Conservation (phyloP, 2,888 invertebrate species). For the Oeneis ivallda region DNA sequence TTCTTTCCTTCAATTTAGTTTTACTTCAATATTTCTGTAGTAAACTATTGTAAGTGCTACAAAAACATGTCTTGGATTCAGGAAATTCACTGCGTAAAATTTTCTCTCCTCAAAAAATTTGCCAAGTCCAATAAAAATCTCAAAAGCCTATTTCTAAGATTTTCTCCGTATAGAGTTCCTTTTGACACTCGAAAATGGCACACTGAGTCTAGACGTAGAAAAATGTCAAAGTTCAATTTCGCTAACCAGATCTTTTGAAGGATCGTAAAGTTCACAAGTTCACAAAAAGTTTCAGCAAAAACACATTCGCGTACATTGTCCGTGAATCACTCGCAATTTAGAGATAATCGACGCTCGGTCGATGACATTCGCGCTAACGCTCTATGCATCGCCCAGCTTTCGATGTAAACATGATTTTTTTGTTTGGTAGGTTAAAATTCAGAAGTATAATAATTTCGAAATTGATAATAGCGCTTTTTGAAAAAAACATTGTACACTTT, state of each 20-base stretch:
- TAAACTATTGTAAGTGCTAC: background rate
- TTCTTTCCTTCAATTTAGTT: too few relatives aligned
- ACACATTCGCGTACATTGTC: conserved; percentile 63
- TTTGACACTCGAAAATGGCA: conserved; percentile 58
- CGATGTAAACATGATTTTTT: conserved; percentile 80
- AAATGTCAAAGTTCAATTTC: conserved; percentile 63
- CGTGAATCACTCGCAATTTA: conserved; percentile 70
- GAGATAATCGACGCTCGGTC: conserved; percentile 68
- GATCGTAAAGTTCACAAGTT: conserved; percentile 65
- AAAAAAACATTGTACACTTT: too few relatives aligned
- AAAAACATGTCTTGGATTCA: background rate
- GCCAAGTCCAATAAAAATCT: conserved; percentile 45
- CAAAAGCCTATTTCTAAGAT: conserved; percentile 41
- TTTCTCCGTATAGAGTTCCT: conserved; percentile 56
- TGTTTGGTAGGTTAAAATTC: too few relatives aligned
- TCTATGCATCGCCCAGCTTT: conserved; percentile 68
- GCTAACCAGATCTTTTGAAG: conserved; percentile 54
- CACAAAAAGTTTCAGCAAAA: conserved; percentile 69
- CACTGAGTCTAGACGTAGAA: conserved; percentile 43
- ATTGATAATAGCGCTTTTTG: too few relatives aligned
- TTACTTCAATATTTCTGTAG: background rate
- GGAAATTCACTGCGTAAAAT: background rate
- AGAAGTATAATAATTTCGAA: too few relatives aligned
- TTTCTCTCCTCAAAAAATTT: conserved; percentile 35
- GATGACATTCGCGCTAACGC: conserved; percentile 75